These are phyloP conservation scores for Autographa pulchrina DNA, from an alignment of 2,888 invertebrate genomes.

Conservation along the genomic window DNA sequence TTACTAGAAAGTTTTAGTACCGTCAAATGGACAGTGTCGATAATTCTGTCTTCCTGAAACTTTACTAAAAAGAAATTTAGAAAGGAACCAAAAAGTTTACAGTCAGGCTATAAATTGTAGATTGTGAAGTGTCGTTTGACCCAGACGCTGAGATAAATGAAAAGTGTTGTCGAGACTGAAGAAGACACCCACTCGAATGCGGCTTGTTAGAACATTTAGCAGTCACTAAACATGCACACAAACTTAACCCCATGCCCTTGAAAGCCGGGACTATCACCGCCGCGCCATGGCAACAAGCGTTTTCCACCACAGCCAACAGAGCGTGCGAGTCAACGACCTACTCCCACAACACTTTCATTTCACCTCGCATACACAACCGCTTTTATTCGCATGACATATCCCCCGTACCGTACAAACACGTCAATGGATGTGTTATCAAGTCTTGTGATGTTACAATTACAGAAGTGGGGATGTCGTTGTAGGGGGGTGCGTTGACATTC, in stretches of 20 bases:
- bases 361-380: conserved; percentile 42
- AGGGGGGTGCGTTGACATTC: conserved; percentile 60
- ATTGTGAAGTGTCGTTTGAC: neutral
- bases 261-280: conserved; percentile 44
- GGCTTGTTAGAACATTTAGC: conserved; percentile 30
- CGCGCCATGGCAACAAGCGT: conserved; percentile 59
- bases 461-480: conserved; percentile 42
- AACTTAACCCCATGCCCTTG: conserved; percentile 57
- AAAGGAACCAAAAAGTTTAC: neutral
- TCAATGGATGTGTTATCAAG: conserved; percentile 43
- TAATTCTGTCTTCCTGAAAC: neutral
- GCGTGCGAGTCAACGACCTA: conserved; percentile 72
- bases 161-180: neutral
- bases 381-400: conserved; percentile 32
- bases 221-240: conserved; percentile 38
- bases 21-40: neutral
- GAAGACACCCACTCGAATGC: conserved; percentile 3
- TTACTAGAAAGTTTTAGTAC: neutral
- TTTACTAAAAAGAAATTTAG: neutral
- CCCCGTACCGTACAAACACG: conserved; percentile 1
- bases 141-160: neutral
- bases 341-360: conserved; percentile 65
- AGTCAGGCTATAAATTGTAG: neutral
- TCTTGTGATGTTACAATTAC: conserved; percentile 42
- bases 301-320: conserved; percentile 66